These are phyloP conservation scores for Muscicapa striata DNA, from an alignment of 2,797 vertebrate genomes.

Conservation along the genomic window DNA sequence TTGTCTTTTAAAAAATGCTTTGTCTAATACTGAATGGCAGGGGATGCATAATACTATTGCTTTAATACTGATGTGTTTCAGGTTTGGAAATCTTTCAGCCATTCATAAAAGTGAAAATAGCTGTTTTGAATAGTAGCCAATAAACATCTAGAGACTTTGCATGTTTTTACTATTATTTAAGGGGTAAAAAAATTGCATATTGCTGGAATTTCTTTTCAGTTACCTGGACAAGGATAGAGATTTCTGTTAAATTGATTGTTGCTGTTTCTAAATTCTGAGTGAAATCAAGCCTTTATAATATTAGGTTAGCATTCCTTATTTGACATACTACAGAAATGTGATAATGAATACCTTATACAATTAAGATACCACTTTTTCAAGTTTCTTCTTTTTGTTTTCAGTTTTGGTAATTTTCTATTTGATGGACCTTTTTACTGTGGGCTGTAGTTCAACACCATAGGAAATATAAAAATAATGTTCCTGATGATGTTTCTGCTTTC, in stretches of 20 bases:
- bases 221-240: background rate
- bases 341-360: background rate
- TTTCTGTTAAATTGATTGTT: background rate
- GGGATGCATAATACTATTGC: background rate
- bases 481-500: background rate
- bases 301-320: background rate
- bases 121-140: background rate
- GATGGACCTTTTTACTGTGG: background rate
- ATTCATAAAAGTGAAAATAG: background rate
- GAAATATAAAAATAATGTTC: background rate
- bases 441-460: background rate
- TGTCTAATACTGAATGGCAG: background rate
- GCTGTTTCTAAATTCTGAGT: background rate
- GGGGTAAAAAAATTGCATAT: background rate
- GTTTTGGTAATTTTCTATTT: background rate
- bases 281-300: background rate
- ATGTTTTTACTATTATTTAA: background rate
- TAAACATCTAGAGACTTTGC: background rate
- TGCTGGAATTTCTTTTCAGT: background rate
- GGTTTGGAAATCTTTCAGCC: conserved; percentile 16
- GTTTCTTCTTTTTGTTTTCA: background rate
- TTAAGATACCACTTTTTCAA: background rate
- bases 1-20: background rate
- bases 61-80: background rate
- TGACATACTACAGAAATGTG: background rate